A percentile compares a stretch with the other conserved stretches of the same genome.
These are phyloP conservation scores for Falco biarmicus DNA, from an alignment of 2,797 vertebrate genomes.

Conservation along the genomic window DNA sequence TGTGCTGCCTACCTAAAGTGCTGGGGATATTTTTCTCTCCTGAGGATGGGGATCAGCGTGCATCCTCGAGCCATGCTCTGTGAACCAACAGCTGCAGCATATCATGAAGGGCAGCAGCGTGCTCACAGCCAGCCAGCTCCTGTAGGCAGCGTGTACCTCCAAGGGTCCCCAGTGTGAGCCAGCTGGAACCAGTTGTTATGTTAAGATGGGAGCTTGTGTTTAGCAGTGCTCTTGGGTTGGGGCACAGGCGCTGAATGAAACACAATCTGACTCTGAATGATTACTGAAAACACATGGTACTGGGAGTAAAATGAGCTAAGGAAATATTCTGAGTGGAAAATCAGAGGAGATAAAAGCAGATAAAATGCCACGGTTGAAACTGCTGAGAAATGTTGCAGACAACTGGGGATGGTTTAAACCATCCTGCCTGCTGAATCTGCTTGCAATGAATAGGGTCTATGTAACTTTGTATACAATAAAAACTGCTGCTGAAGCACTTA, in stretches of 20 bases:
- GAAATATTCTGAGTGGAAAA: constrained; percentile 7
- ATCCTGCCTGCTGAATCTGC: neutral
- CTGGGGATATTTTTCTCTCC: neutral
- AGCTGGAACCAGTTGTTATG: neutral
- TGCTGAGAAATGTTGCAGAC: neutral
- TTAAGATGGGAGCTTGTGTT: neutral
- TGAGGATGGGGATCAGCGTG: neutral
- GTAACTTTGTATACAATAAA: neutral
- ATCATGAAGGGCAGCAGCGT: accelerated
- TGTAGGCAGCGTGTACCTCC: neutral
- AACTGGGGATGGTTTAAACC: neutral
- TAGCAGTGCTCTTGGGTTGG: neutral
- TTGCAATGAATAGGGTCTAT: neutral
- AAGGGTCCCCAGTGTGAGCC: neutral
- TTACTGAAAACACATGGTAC: neutral
- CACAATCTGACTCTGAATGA: neutral
- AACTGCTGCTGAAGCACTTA: neutral
- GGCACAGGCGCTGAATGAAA: neutral
- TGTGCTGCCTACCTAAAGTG: neutral
- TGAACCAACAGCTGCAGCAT: accelerated
- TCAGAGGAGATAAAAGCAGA: constrained; percentile 14
- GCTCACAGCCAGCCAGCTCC: neutral
- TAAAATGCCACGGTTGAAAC: constrained; percentile 18
- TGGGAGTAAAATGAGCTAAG: neutral
- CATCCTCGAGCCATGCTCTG: accelerated